Conservation (phyloP, 1,140 invertebrate genomes). For the Brachionus asplanchnoidis region DNA sequence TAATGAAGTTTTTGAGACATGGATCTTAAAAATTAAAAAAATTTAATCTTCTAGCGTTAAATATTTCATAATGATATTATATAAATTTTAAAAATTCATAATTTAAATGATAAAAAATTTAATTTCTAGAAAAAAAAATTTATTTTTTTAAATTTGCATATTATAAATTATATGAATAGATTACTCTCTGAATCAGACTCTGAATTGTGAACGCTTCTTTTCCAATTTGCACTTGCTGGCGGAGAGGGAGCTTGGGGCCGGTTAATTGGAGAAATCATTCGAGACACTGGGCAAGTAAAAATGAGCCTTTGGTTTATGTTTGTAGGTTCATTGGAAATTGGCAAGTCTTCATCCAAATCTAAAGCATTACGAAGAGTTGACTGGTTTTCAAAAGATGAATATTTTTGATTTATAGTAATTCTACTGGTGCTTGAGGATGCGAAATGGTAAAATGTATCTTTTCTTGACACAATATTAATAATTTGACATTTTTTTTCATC, state of each 20-base stretch:
- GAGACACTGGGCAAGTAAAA: constrained; percentile 21
- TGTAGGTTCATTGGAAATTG: neutral
- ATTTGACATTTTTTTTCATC: neutral
- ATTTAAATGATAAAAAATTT: neutral
- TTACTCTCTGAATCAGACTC: constrained; percentile 27
- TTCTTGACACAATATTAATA: neutral
- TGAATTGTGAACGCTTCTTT: neutral
- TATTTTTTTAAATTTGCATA: neutral
- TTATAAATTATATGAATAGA: neutral
- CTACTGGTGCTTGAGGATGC: neutral
- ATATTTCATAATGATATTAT: no score
- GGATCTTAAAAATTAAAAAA: no score
- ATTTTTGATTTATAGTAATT: neutral
- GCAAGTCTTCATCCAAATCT: constrained; percentile 39
- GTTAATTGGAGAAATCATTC: constrained; percentile 34
- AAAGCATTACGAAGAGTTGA: neutral
- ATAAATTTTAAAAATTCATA: no score
- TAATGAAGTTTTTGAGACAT: no score
- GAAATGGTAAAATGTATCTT: constrained; percentile 30
- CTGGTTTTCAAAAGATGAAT: neutral
- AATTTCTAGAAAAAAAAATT: neutral
- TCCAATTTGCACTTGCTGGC: neutral
- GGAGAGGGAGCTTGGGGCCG: constrained; percentile 35
- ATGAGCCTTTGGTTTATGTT: neutral
- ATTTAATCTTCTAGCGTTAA: no score